A percentile compares a stretch with the other conserved stretches of the same genome.
Conservation (phyloP, 2,797 vertebrate genomes). For the Darevskia nairensis region DNA sequence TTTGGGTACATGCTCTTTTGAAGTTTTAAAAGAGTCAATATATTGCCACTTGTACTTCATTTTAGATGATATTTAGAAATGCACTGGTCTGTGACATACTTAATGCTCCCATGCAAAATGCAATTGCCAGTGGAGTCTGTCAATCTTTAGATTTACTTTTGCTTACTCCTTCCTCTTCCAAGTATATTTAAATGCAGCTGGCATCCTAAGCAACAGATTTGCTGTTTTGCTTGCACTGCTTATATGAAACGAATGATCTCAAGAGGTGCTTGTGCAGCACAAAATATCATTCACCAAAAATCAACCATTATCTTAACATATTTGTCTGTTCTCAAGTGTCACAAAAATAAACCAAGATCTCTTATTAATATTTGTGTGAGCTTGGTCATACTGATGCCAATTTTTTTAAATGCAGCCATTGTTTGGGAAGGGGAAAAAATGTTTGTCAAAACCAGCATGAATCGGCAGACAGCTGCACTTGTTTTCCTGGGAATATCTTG, state of each 20-base stretch:
- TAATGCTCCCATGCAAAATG: neutral
- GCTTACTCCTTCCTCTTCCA: neutral
- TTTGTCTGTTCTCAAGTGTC: neutral
- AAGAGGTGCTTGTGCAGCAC: neutral
- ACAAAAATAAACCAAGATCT: neutral
- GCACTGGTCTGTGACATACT: neutral
- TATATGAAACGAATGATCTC: neutral
- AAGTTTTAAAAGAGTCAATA: neutral
- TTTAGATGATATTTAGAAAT: constrained; percentile 14
- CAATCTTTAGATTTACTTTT: neutral
- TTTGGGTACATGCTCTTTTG: neutral
- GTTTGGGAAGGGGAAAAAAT: neutral
- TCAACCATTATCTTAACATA: no score
- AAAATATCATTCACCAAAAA: neutral
- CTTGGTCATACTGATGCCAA: neutral
- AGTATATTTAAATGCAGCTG: neutral
- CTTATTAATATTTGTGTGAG: neutral
- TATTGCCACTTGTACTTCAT: neutral
- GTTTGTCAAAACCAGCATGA: neutral
- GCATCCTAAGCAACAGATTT: neutral
- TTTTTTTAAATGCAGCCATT: neutral
- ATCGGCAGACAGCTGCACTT: neutral
- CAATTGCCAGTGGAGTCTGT: neutral
- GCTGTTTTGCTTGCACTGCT: neutral
- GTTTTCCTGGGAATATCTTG: neutral